phyloP scores from a whole-genome alignment of 1,140 invertebrate species.

The Adelges cooleyi region DNA sequence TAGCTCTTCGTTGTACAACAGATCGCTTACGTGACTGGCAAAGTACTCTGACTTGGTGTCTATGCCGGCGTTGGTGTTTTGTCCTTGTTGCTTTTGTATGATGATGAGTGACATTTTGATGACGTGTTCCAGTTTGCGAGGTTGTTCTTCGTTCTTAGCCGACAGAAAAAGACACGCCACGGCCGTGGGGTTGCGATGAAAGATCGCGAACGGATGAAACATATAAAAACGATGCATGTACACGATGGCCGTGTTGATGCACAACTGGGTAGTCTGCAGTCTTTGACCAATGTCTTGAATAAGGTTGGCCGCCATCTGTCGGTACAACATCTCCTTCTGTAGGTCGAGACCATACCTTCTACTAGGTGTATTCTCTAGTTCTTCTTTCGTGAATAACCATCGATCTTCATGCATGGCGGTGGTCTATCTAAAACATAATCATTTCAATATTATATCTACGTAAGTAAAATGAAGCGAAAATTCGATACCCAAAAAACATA shows the following conservation, averaged over 20 bases:
- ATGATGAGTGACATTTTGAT: constrained; percentile 81
- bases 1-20: constrained; percentile 92
- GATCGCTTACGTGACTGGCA: constrained; percentile 67
- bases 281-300: constrained; percentile 97
- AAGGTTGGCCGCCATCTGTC: constrained; percentile 91
- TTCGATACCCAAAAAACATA: too few relatives aligned
- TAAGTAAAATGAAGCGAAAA: too few relatives aligned
- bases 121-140: constrained; percentile 89
- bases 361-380: constrained; percentile 77
- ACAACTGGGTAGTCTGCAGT: constrained; percentile 82
- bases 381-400: constrained; percentile 91
- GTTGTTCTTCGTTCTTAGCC: constrained; percentile 95
- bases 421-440: too few relatives aligned
- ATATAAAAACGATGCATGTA: constrained; percentile 98
- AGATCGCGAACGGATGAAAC: constrained; percentile 78
- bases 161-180: constrained; percentile 85
- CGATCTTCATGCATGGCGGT: constrained; percentile 30
- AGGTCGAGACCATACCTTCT: constrained; percentile 75
- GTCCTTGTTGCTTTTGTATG: constrained; percentile 49
- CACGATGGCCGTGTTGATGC: constrained; percentile 92
- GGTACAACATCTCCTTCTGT: constrained; percentile 83
- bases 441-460: too few relatives aligned
- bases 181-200: constrained; percentile 69
- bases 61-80: constrained; percentile 47
- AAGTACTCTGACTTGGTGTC: constrained; percentile 63